A percentile compares a stretch with the other conserved stretches of the same genome.
phyloP scores from a whole-genome alignment of 2,113 vertebrate species.

The Speoplatyrhinus poulsoni region DNA sequence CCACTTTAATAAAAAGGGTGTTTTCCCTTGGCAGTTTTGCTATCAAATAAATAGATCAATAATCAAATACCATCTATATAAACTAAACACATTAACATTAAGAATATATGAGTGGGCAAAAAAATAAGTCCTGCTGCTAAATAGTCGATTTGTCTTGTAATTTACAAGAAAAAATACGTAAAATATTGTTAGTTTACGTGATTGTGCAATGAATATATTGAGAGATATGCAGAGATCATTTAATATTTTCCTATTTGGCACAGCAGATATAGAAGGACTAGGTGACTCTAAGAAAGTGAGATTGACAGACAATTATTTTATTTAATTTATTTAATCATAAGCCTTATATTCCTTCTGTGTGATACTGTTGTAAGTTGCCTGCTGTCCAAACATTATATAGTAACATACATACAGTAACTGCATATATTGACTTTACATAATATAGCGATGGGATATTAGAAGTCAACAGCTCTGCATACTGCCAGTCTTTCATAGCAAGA shows the following conservation, averaged over 20 bases:
- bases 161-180: constrained; percentile 35
- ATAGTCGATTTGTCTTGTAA: constrained; percentile 42
- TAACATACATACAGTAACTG: constrained; percentile 19
- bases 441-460: constrained; percentile 63
- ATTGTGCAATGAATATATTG: constrained; percentile 8
- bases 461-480: constrained; percentile 19
- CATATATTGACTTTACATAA: constrained; percentile 54
- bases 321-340: constrained; percentile 34
- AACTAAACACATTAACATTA: constrained; percentile 75
- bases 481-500: too few species aligned
- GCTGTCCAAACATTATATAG: constrained; percentile 58
- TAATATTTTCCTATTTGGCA: constrained; percentile 19
- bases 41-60: constrained; percentile 85
- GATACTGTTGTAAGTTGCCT: constrained; percentile 52
- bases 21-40: constrained; percentile 79
- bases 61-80: constrained; percentile 81
- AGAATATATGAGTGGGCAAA: constrained; percentile 20
- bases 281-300: constrained; percentile 36
- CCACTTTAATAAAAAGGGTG: constrained; percentile 76
- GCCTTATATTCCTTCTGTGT: constrained; percentile 53
- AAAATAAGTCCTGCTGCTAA: constrained; percentile 12
- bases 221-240: constrained; percentile 12
- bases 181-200: constrained; percentile 20
- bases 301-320: constrained; percentile 36
- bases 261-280: constrained; percentile 25